These are phyloP conservation scores for Harpagoxenus sublaevis DNA, from an alignment of 2,888 invertebrate genomes.

Conservation along the genomic window DNA sequence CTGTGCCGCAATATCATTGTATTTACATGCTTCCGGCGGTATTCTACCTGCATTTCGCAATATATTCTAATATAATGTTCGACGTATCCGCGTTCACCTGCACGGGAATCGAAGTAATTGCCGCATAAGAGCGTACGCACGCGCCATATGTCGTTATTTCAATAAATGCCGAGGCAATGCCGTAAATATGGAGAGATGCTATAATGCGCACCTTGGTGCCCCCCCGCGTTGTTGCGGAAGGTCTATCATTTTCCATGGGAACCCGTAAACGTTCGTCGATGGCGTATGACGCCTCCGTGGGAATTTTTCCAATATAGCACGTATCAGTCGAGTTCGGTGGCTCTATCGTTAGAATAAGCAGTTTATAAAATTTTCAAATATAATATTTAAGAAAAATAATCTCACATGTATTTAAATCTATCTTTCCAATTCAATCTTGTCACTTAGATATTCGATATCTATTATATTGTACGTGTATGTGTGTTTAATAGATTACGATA, in stretches of 20 bases:
- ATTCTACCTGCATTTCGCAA: slow-evolving; percentile 24
- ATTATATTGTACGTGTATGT: not conserved
- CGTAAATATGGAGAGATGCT: slow-evolving; percentile 73
- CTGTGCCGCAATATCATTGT: not conserved
- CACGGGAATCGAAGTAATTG: slow-evolving; percentile 43
- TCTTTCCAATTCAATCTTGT: not conserved
- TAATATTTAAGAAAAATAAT: not conserved
- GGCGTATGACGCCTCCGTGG: slow-evolving; percentile 68
- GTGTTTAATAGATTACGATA: not conserved
- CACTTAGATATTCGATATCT: not conserved
- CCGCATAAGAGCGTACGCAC: slow-evolving; percentile 6
- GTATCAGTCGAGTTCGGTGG: not conserved
- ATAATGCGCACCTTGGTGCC: slow-evolving; percentile 63
- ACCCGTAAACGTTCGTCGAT: slow-evolving; percentile 71
- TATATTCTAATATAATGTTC: slow-evolving; percentile 51
- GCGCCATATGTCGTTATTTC: slow-evolving; percentile 65
- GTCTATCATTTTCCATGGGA: slow-evolving; percentile 78
- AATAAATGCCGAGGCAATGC: slow-evolving; percentile 56
- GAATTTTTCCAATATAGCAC: slow-evolving; percentile 58
- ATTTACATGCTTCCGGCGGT: slow-evolving; percentile 20
- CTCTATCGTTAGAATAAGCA: not conserved
- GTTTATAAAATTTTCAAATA: not conserved
- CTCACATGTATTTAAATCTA: not conserved
- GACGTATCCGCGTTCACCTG: slow-evolving; percentile 34
- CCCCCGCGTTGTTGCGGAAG: slow-evolving; percentile 74